Evolutionary conservation across 2,113 vertebrate genomes (phyloP).

Genomic region (Pampusana beccarii): DNA sequence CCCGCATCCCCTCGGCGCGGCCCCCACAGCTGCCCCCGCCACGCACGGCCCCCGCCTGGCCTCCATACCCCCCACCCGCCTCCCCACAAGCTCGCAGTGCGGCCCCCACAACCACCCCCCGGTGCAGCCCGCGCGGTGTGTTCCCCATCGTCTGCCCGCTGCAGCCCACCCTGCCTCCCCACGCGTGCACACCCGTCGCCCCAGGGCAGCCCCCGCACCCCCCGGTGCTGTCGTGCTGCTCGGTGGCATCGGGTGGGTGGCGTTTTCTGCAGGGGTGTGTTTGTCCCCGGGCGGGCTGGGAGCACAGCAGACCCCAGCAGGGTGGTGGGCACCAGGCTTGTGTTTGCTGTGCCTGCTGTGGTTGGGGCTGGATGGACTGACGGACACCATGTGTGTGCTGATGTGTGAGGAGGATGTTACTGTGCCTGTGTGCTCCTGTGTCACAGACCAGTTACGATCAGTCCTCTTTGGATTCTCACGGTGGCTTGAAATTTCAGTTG

Average conservation of each 20-base stretch:
- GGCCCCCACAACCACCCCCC: no score
- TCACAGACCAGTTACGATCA: rapidly evolving
- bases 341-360: background rate
- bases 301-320: background rate
- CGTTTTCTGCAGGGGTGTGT: background rate
- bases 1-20: background rate
- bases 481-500: background rate
- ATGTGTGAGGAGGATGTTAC: background rate
- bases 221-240: background rate
- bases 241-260: background rate
- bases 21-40: background rate
- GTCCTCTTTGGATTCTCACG: background rate
- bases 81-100: background rate
- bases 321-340: background rate
- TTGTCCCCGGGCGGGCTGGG: background rate
- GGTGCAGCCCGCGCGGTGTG: background rate
- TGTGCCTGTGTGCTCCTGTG: background rate
- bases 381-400: rapidly evolving
- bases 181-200: rapidly evolving
- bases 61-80: background rate
- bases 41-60: background rate
- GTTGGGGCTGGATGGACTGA: background rate
- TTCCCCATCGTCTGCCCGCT: background rate
- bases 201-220: no score
- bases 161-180: background rate